Evolutionary conservation across 2,797 vertebrate species (phyloP), one percentile per base, ranked within the genome.

Genomic region (Natrix natrix): DNA sequence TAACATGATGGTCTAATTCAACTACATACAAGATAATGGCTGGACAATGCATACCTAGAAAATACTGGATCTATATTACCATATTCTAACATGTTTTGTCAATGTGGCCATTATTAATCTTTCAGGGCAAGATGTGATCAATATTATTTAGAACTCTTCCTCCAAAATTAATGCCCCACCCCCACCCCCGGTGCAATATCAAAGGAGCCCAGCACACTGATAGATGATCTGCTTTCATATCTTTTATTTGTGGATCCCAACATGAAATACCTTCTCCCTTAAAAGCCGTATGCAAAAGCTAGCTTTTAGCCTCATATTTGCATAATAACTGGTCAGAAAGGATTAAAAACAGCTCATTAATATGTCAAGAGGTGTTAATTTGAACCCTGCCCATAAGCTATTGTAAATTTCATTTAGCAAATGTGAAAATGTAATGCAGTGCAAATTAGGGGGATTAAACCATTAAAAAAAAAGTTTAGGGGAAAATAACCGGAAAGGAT

Each of bases 331-430:
- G 94, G 94, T 95, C 96, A 97, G 92, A 96, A 96, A 96, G 24
- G 95, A 54, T 5, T 96, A 96, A 94, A 96, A 94, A 54, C 92
- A 93, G 92, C 94, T 97, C 96, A 96, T 97, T 97, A 97, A 96
- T 96, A 96, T 93, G 92, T 91, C 95, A 96, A 94, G 94, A 97
- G 96, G 96, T 91, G 93, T 94, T 97, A 97, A 97, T 98, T 96
- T 97, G 97, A 97, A 96, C 93, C 86, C 66, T 96, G 95, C 94
- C 26, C 92, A 97, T 96, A 97, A 95, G 87, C 87, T 96, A 97
- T 95, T 94, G 61, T 93, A 96, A 96, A 96, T 96, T 97, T 95
- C 52, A 93, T 95, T 97, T 97, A 95, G 95, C 95, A 93, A 96
- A 97, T 22, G 90, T 91, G 93, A 95, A 97, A 97, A 97, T 96